Base-by-base conservation (phyloP, 2,888 invertebrate genomes). In the Serripes groenlandicus region DNA sequence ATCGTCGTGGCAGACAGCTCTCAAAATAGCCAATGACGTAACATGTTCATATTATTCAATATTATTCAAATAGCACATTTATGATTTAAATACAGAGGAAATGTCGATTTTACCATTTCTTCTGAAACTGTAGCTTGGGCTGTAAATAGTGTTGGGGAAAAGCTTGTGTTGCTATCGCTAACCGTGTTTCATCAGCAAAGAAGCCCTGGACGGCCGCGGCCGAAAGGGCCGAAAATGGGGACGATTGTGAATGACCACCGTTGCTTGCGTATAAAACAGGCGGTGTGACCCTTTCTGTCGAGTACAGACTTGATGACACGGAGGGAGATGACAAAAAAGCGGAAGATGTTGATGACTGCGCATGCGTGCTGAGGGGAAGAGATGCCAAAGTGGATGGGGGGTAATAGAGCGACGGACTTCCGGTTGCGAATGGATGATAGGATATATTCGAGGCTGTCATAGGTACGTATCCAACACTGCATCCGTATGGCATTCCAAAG, bases 371-470 rank as follows among this genome's bases (percentile, higher is more conserved):
- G 3, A 75, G 28, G 4, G 56, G 30, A 15, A 34, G 64, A 28
- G 75, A 56, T 26, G 73, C 69, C 26, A 62, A 35, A 9, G 30
- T 34, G 18, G 73, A 34, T 42, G 74, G 82, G 11, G 77, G 77
- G 69, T 76, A 71, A 23, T 74, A 73, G 37, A 78, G 60, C n/a
- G 75, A 62, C 11, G 37, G 49, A 7, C 66, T 37, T 26, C 74
- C 49, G 58, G 60, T 26, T 21, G 71, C 62, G 68, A 85, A 88
- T 11, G 88, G 84, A 35, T 88, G 85, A 32, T 85, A 89, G 15
- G 82, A 86, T 18, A 90, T 73, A 21, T 87, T 81, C 1, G 90
- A 89, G 23, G 91, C 75, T 35, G 90, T 90, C 91, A 90, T 91
- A 0, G 90, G 90, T 9, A 90, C 90, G 76, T 91, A 91, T 3